Conservation (phyloP, 2,888 invertebrate genomes). For the Pseudococcus jackbeardsleyi region DNA sequence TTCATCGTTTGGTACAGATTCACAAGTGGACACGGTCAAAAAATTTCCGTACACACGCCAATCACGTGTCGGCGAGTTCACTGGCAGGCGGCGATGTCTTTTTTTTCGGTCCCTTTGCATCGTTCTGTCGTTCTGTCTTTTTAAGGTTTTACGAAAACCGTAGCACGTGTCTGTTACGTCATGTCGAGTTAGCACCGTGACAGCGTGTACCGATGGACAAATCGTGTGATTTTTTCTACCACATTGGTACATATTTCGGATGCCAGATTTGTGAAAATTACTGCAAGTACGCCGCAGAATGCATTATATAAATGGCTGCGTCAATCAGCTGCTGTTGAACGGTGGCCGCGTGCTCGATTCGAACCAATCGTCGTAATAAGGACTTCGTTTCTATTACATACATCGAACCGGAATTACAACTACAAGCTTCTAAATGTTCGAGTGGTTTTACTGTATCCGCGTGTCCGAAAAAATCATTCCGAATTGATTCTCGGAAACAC, state of each 20-base stretch:
- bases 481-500: background rate
- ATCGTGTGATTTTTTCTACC: background rate
- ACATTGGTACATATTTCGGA: background rate
- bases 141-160: too few species aligned
- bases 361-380: background rate
- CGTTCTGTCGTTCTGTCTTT: too few species aligned
- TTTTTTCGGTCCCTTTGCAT: background rate
- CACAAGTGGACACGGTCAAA: background rate
- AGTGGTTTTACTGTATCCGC: constrained; percentile 30
- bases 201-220: background rate
- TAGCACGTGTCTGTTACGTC: too few species aligned
- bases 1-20: background rate
- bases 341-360: background rate
- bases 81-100: background rate
- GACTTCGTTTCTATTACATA: constrained; percentile 41
- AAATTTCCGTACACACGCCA: background rate
- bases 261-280: constrained; percentile 15
- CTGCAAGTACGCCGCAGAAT: background rate
- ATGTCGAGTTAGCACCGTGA: background rate
- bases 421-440: constrained; percentile 42
- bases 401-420: constrained; percentile 49
- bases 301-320: background rate
- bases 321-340: background rate
- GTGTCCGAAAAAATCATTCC: background rate
- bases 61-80: background rate